phyloP scores from a whole-genome alignment of 2,888 invertebrate genomes.

The Epistrophe grossulariae region DNA sequence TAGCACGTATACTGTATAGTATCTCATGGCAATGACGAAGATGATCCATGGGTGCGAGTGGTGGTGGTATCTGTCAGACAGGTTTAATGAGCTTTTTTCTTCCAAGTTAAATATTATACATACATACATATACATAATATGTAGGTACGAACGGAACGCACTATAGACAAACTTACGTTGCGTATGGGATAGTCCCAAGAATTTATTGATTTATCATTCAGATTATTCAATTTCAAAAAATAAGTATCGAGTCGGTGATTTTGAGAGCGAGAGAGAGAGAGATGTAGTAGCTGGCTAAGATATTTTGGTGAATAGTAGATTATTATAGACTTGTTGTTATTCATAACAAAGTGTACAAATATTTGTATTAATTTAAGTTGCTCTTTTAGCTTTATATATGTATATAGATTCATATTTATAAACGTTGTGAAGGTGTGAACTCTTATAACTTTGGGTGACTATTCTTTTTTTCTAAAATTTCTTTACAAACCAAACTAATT shows the following conservation, averaged over 20 bases:
- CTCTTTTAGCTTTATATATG: no score
- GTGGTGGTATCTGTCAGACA: slow-evolving; percentile 63
- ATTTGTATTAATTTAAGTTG: neutral
- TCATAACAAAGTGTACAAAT: neutral
- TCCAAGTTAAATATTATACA: slow-evolving; percentile 23
- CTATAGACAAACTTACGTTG: slow-evolving; percentile 27
- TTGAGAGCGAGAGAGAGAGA: slow-evolving; percentile 7
- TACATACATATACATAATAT: no score
- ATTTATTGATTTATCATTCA: slow-evolving; percentile 57
- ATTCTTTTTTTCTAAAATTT: no score
- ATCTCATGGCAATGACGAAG: slow-evolving; percentile 64
- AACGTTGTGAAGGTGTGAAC: no score
- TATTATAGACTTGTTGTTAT: neutral
- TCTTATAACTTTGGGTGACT: no score
- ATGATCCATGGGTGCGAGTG: slow-evolving; percentile 52
- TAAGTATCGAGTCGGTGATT: slow-evolving; percentile 18
- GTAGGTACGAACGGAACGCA: slow-evolving; percentile 38
- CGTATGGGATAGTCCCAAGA: slow-evolving; percentile 68
- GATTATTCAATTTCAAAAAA: slow-evolving; percentile 12
- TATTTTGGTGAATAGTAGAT: slow-evolving; percentile 9
- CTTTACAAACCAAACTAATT: no score
- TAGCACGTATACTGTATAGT: slow-evolving; percentile 15
- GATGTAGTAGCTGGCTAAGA: slow-evolving; percentile 11
- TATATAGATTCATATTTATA: no score
- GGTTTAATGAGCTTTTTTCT: slow-evolving; percentile 69